Percentiles rank a stretch among this genome's conserved stretches.
These are phyloP conservation scores for Argyresthia goedartella DNA, from an alignment of 2,888 invertebrate genomes.

Conservation along the genomic window DNA sequence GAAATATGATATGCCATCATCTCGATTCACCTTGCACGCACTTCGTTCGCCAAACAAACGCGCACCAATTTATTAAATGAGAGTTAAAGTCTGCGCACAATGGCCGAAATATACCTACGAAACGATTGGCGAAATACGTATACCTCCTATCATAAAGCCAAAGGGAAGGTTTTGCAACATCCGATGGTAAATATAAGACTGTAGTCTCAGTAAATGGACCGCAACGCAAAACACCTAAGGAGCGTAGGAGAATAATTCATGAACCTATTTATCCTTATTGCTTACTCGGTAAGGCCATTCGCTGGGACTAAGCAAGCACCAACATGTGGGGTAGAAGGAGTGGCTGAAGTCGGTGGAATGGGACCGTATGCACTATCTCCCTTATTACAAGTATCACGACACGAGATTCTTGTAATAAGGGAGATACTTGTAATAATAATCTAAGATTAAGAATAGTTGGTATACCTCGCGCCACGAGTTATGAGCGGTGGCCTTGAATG, in stretches of 20 bases:
- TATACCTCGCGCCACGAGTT: too few species aligned
- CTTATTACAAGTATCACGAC: too few species aligned
- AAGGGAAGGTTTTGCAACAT: neutral
- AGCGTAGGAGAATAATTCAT: conserved; percentile 48
- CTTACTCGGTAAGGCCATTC: conserved; percentile 35
- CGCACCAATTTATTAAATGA: conserved; percentile 26
- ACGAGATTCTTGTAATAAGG: too few species aligned
- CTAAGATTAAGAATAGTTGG: too few species aligned
- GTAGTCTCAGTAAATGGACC: neutral
- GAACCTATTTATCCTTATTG: conserved; percentile 63
- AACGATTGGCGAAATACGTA: too few species aligned
- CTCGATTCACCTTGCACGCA: neutral
- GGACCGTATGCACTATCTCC: too few species aligned
- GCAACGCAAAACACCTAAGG: conserved; percentile 3
- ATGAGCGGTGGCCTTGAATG: too few species aligned
- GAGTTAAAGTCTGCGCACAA: conserved; percentile 60
- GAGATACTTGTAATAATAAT: too few species aligned
- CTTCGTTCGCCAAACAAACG: neutral
- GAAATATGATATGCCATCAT: neutral
- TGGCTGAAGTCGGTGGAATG: too few species aligned
- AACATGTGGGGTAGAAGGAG: too few species aligned
- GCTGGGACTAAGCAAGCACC: too few species aligned
- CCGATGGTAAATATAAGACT: neutral
- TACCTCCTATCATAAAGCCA: neutral
- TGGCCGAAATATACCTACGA: conserved; percentile 13